A percentile compares a stretch with the other conserved stretches of the same genome.
These are phyloP conservation scores for Pocillopora grandis DNA, from an alignment of 92 coral and sea anemone genomes.

Conservation along the genomic window DNA sequence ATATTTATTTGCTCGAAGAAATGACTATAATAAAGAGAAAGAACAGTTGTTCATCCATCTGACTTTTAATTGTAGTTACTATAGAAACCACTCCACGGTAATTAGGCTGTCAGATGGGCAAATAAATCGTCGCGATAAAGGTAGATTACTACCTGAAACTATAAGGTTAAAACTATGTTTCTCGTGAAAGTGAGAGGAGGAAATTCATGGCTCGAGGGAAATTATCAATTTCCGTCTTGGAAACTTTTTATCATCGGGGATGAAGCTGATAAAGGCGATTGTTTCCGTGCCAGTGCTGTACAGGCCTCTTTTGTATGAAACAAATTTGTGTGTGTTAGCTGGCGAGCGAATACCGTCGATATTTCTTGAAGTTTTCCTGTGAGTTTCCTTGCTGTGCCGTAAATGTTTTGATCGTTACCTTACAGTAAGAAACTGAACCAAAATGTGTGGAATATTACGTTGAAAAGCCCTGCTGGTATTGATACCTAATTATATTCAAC, in stretches of 20 bases:
- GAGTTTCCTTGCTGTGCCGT: neutral
- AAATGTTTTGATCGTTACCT: neutral
- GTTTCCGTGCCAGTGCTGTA: neutral
- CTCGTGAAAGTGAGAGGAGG: neutral
- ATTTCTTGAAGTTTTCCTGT: neutral
- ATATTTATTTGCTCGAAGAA: neutral
- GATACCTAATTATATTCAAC: neutral
- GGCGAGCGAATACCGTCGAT: neutral
- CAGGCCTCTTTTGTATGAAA: neutral
- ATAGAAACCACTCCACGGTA: conserved; percentile 2
- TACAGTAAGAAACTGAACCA: neutral
- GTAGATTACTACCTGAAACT: neutral
- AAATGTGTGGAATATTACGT: neutral
- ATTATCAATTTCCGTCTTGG: neutral
- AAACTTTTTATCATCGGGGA: conserved; percentile 5
- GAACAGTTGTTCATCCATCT: neutral
- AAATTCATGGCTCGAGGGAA: neutral
- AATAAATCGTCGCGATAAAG: neutral
- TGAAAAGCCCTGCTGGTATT: neutral
- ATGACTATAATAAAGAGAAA: neutral
- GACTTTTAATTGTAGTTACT: conserved; percentile 1
- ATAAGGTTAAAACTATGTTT: neutral
- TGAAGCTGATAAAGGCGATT: neutral
- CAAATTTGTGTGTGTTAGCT: neutral
- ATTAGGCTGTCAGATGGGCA: neutral